Evolutionary conservation across 2,888 invertebrate species (phyloP), one percentile per base, ranked within the genome.

Genomic region (Hypselothyrea guttata): DNA sequence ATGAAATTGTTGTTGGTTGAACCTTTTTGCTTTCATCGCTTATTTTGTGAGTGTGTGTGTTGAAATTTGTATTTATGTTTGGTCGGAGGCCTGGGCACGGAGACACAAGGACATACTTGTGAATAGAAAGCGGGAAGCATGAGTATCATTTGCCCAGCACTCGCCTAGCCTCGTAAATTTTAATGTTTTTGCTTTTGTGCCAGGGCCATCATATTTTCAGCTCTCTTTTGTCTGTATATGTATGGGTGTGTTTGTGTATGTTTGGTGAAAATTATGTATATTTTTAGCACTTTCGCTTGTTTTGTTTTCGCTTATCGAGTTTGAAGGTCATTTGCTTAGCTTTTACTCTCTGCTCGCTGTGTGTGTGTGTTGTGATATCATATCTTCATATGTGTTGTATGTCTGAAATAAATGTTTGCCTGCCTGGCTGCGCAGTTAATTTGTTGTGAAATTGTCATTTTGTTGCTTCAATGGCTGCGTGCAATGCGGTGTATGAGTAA

Each of bases 271-370:
- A 79, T 85, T 85, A 85, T 85, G 81, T 73, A 74, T 85, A 83
- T 82, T 81, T 85, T 79, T 71, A 83, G 81, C 79, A 84, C 81
- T 84, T 81, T 84, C 82, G 71, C 76, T 84, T 84, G 79, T 82
- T 76, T 83, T 81, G 83, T 78, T 85, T 74, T 85, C 81, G 83
- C 81, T 82, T 82, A 82, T 82, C 85, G 79, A 74, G 81, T 82
- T 85, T 85, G 85, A 82, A 82, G 81, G 81, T 85, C 81, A 82
- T 84, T 81, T 82, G 58, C 76, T 78, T 60, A 41, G 71, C 62
- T 71, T 64, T 68, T 71, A 62, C 16, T 37, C 28, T 11, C 30
- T 30, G 42, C 12, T 28, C n/a, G 8, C 13, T 33, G 45, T 28
- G n/a, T 35, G 1, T 38, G 7, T 49, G 31, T 35, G 30, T 38